Evolutionary conservation across 2,113 vertebrate species (phyloP), one percentile per base, ranked within the genome.

Genomic region (Hystrix cristata): DNA sequence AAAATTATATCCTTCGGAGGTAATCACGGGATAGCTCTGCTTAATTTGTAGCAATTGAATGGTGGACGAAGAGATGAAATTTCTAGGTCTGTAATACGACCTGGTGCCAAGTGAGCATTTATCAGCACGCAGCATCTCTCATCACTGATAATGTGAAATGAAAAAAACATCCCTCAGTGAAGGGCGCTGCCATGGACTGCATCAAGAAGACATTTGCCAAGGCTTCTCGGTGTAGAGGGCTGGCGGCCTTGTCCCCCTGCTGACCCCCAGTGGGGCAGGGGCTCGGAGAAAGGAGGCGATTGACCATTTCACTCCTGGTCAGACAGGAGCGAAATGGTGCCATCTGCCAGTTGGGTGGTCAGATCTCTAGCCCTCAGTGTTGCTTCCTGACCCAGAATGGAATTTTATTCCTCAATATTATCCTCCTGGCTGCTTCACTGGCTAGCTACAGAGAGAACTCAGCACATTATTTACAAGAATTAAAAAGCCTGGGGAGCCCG

Each of bases 401-500:
- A 94, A 29, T 5, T 98, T 97, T 96, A 95, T 94, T 94, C 46
- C 96, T 97, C 74, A 97, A 95, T 91, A 67, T 55, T 89, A 95
- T 79, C 29, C 67, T 89, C 67, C 18, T 43, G 92, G 65, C 60
- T 96, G 14, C 78, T 96, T 93, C 34, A 14, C 67, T 93, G 53
- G 1, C 34, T 62, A 94, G 25, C 71, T 94, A 85, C 51, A 60
- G 23, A 59, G 59, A 29, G 48, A 97, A 48, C 62, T 31, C 3
- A 43, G 72, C 15, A 65, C 78, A 78, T 13, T 55, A 97, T 97
- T 98, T 96, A 71, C n/a, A 97, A 98, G 92, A 97, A 92, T 95
- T 98, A 90, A 95, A 97, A 51, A 96, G 71, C 81, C 95, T 88
- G 82, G 9, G 90, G 34, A 93, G 92, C 94, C 55, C 0, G 53